Percentiles rank a stretch among this genome's conserved stretches.
Conservation (phyloP, 2,888 invertebrate genomes). For the Lypha dubia region DNA sequence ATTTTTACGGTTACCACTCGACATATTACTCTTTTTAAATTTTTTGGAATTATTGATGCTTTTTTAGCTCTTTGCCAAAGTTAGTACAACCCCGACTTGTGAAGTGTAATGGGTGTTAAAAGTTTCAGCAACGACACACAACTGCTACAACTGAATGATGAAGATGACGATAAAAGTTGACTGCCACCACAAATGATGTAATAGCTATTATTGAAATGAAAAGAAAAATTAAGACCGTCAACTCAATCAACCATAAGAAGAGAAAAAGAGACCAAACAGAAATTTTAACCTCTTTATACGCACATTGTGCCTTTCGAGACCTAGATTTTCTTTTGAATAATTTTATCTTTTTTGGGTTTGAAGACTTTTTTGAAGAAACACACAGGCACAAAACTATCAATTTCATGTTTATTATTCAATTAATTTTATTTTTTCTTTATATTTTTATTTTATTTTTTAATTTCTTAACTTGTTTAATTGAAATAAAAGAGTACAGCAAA, state of each 20-base stretch:
- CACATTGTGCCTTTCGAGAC: not conserved
- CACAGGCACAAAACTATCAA: constrained; percentile 31
- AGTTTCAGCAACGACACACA: constrained; percentile 32
- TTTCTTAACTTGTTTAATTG: constrained; percentile 43
- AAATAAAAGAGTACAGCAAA: constrained; percentile 11
- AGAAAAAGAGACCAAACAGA: constrained; percentile 11
- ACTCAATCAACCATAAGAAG: constrained; percentile 52
- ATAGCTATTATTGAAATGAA: constrained; percentile 61
- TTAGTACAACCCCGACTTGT: constrained; percentile 18
- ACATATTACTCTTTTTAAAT: not conserved
- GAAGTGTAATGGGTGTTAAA: constrained; percentile 59
- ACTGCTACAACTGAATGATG: constrained; percentile 32
- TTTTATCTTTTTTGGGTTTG: not conserved
- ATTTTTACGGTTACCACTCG: too few species aligned
- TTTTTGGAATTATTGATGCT: not conserved
- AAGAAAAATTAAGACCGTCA: constrained; percentile 59
- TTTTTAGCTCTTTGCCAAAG: not conserved
- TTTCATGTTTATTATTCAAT: constrained; percentile 40
- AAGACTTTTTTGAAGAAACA: constrained; percentile 32
- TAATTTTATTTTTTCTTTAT: not conserved
- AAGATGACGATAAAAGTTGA: constrained; percentile 64
- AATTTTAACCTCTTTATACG: constrained; percentile 27
- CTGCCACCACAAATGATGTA: constrained; percentile 70
- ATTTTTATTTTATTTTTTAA: constrained; percentile 5
- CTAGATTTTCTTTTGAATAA: not conserved